Evolutionary conservation across 2,888 invertebrate genomes (phyloP).

Genomic region (Drosophila mulleri): DNA sequence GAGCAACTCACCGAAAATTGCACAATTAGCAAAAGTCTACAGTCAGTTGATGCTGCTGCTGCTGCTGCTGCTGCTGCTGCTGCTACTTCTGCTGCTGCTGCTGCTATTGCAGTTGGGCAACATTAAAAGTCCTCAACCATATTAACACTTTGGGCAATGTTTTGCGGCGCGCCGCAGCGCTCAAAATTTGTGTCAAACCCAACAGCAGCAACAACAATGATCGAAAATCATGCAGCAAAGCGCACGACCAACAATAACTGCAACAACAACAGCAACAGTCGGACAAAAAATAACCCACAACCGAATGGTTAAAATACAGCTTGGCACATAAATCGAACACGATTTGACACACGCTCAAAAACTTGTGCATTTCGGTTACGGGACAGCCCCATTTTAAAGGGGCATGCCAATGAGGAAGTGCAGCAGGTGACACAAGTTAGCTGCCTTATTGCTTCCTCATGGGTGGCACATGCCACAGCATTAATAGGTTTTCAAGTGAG

Average conservation of each 20-base stretch:
- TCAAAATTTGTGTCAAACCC: constrained; percentile 73
- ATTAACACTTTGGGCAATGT: constrained; percentile 77
- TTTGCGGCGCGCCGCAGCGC: constrained; percentile 73
- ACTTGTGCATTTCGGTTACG: constrained; percentile 36
- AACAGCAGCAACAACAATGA: constrained; percentile 51
- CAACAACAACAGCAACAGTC: constrained; percentile 3
- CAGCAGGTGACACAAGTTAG: constrained; percentile 51
- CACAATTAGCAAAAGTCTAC: constrained; percentile 71
- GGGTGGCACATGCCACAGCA: constrained; percentile 56
- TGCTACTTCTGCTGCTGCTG: neutral
- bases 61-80: neutral
- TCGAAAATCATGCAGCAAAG: constrained; percentile 65
- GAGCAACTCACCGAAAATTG: constrained; percentile 69
- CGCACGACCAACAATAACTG: constrained; percentile 54
- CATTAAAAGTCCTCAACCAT: constrained; percentile 79
- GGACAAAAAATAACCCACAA: constrained; percentile 14
- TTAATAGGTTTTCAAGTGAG: constrained; percentile 28
- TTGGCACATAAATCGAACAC: constrained; percentile 43
- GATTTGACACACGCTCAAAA: constrained; percentile 53
- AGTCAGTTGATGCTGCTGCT: constrained; percentile 29
- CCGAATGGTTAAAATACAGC: constrained; percentile 34
- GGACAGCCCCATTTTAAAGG: constrained; percentile 19
- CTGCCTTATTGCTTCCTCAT: constrained; percentile 64
- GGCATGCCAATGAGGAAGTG: constrained; percentile 66
- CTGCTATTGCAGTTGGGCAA: constrained; percentile 61